Percentiles rank a stretch among this genome's conserved stretches.
Evolutionary conservation across 2,113 vertebrate genomes (phyloP).

Genomic region (Tetraodon nigroviridis): DNA sequence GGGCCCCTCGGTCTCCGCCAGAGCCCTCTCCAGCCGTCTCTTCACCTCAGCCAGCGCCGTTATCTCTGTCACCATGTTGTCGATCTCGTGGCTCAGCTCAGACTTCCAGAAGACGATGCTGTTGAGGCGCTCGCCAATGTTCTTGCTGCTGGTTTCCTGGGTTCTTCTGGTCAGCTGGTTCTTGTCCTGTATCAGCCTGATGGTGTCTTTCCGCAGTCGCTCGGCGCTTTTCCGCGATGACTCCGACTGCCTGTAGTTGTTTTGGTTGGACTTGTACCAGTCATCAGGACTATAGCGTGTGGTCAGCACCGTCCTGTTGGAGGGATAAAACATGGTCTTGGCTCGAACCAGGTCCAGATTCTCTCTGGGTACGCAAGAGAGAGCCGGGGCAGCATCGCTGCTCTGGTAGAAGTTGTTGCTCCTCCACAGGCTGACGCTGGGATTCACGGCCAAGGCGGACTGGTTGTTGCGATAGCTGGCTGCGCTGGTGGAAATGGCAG

Average conservation of each 20-base stretch:
- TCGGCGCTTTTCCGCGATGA: slow-evolving; percentile 81
- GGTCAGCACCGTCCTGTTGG: slow-evolving; percentile 76
- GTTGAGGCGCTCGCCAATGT: slow-evolving; percentile 82
- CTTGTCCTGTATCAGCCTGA: slow-evolving; percentile 84
- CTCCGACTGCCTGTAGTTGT: slow-evolving; percentile 82
- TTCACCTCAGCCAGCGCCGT: slow-evolving; percentile 79
- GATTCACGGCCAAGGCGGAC: slow-evolving; percentile 66
- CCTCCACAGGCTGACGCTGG: slow-evolving; percentile 78
- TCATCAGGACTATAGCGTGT: slow-evolving; percentile 84
- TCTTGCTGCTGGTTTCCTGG: slow-evolving; percentile 80
- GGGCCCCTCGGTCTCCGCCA: slow-evolving; percentile 83
- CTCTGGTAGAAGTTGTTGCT: slow-evolving; percentile 78
- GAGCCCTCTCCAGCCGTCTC: slow-evolving; percentile 84
- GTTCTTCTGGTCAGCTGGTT: slow-evolving; percentile 80
- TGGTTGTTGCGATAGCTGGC: slow-evolving; percentile 79
- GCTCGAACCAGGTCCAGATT: slow-evolving; percentile 71
- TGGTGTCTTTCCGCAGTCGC: slow-evolving; percentile 79
- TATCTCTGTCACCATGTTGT: slow-evolving; percentile 87
- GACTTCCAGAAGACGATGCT: slow-evolving; percentile 90
- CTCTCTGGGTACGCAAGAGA: slow-evolving; percentile 66
- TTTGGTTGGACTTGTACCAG: slow-evolving; percentile 86
- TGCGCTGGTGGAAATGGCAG: slow-evolving; percentile 80
- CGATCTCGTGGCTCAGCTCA: slow-evolving; percentile 84
- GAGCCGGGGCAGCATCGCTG: slow-evolving; percentile 60
- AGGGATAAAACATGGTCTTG: slow-evolving; percentile 78